Evolutionary conservation across 1,140 invertebrate genomes (phyloP).

Genomic region (Halyomorpha halys): DNA sequence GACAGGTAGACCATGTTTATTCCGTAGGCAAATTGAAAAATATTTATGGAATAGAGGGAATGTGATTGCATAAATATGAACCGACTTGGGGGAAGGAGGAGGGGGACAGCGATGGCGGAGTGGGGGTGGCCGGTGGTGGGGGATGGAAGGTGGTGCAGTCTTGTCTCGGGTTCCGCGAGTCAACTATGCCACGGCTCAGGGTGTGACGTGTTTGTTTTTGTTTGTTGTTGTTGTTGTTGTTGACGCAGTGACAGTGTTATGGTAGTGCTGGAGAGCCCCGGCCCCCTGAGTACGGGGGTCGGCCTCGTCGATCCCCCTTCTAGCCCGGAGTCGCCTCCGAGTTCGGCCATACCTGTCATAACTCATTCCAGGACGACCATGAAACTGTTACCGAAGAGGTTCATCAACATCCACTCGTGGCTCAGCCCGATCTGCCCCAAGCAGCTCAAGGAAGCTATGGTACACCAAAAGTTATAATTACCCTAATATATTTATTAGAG

Average conservation of each 20-base stretch:
- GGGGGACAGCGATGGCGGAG: neutral
- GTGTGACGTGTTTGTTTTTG: neutral
- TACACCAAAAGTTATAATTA: slow-evolving; percentile 39
- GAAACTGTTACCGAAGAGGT: slow-evolving; percentile 78
- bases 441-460: slow-evolving; percentile 55
- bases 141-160: slow-evolving; percentile 4
- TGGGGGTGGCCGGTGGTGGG: neutral
- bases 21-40: no score
- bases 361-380: slow-evolving; percentile 41
- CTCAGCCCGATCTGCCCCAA: slow-evolving; percentile 63
- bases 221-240: slow-evolving; percentile 1
- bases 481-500: no score
- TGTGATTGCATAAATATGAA: no score
- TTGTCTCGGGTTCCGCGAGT: neutral
- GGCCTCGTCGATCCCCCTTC: slow-evolving; percentile 29
- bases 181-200: neutral
- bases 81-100: neutral
- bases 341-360: slow-evolving; percentile 23
- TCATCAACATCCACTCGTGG: slow-evolving; percentile 80
- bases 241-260: slow-evolving; percentile 36
- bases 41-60: no score
- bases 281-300: slow-evolving; percentile 42
- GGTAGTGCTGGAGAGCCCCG: slow-evolving; percentile 57
- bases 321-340: slow-evolving; percentile 21
- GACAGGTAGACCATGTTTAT: no score